A percentile compares a stretch with the other conserved stretches of the same genome.
Conservation (phyloP, 2,797 vertebrate genomes). For the Pseudomugil tenellus region DNA sequence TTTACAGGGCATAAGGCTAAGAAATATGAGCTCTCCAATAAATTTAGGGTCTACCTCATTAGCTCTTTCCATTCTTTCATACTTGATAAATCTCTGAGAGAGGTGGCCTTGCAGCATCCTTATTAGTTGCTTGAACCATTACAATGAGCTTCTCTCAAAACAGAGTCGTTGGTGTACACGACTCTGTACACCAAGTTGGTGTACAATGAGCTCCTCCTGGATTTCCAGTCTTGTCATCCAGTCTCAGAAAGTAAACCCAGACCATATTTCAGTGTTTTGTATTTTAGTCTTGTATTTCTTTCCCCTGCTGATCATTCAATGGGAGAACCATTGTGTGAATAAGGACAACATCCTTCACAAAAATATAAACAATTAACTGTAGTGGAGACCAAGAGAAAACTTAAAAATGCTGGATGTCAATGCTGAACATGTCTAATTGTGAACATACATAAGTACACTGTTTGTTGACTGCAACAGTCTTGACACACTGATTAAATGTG, state of each 20-base stretch:
- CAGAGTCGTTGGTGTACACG: no score
- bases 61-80: not conserved
- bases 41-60: not conserved
- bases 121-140: not conserved
- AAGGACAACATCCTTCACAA: not conserved
- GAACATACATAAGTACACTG: no score
- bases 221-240: not conserved
- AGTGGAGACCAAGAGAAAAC: no score
- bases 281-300: not conserved
- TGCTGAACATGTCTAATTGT: no score
- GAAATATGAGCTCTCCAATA: not conserved
- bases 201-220: not conserved
- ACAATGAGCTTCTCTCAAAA: not conserved
- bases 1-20: not conserved
- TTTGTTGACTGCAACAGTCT: no score
- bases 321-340: not conserved
- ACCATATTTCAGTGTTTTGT: not conserved
- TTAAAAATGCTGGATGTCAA: no score
- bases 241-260: not conserved
- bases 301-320: no score
- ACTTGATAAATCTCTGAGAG: not conserved
- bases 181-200: no score
- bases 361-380: not conserved
- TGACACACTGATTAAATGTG: no score
- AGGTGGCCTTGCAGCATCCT: not conserved